Evolutionary conservation across 2,797 vertebrate species (phyloP), one percentile per base, ranked within the genome.

Genomic region (Gephyroberyx darwinii): DNA sequence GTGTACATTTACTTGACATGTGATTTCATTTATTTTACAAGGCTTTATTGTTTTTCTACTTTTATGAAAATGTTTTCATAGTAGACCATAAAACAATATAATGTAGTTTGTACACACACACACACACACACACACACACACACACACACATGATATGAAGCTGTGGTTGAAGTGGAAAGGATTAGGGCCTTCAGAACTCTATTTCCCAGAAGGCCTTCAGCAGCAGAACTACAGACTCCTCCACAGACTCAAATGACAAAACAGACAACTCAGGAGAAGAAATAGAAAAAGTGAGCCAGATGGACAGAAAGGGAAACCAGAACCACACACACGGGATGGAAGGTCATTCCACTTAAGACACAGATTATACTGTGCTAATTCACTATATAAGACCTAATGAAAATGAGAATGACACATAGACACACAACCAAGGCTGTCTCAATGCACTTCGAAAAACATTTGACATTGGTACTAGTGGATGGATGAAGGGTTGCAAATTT

Each of bases 141-240:
- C 47, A 69, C 55, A 51, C 41, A 55, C 60, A 47, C 59, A 35
- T 19, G 61, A 64, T 71, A 72, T 59, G 72, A 81, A 75, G 57
- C 58, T 80, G 66, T 4, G 54, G 66, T 62, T 80, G 62, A 65
- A 66, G 59, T 70, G 55, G 71, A 78, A 71, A 74, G 16, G 50
- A 77, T 84, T 60, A 74, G 30, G 73, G 68, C 8, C 39, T 71
- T 71, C 45, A 74, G 66, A 80, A 80, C 70, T 79, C 22, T 75
- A 74, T 82, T 83, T 84, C 83, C 79, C 86, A 80, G 65, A 86
- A 77, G 81, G 62, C 75, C 63, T 22, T 22, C 22, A 37, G 39
- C n/a, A 41, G 10, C 19, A 41, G 57, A n/a, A 43, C 37, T 12
- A 41, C 61, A 45, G 51, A 74, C 61, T 74, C 54, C 72, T 73